Conservation (phyloP, 2,797 vertebrate genomes). For the Chelmon rostratus region DNA sequence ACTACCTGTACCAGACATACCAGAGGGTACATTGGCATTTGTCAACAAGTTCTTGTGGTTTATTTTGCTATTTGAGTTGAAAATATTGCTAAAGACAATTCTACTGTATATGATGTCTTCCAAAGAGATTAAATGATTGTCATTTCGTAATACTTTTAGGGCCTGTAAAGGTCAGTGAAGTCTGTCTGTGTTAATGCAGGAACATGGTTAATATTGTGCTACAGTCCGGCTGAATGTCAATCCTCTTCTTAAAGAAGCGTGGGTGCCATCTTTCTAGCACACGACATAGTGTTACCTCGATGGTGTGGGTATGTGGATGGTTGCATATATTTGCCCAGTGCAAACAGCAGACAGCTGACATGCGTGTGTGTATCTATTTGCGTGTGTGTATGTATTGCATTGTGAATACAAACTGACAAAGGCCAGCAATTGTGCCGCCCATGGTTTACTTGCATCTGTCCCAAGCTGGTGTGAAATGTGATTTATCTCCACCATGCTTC, state of each 20-base stretch:
- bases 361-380: conserved; percentile 69
- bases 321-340: conserved; percentile 73
- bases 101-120: neutral
- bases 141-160: neutral
- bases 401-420: conserved; percentile 68
- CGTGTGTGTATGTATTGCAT: conserved; percentile 57
- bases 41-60: neutral
- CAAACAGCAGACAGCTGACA: conserved; percentile 64
- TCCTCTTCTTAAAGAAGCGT: conserved; percentile 58
- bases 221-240: neutral
- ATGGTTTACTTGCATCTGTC: conserved; percentile 66
- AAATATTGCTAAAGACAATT: neutral
- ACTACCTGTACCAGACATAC: conserved; percentile 15
- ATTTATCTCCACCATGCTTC: conserved; percentile 74
- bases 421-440: conserved; percentile 70
- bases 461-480: conserved; percentile 85
- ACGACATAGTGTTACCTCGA: conserved; percentile 61
- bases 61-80: conserved; percentile 2
- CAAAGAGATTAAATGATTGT: neutral
- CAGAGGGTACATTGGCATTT: neutral
- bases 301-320: conserved; percentile 64
- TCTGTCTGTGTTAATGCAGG: neutral
- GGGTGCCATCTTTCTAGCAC: conserved; percentile 73
- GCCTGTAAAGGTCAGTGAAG: neutral
- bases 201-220: neutral